Evolutionary conservation across 2,113 vertebrate genomes (phyloP).

Genomic region (Scomber japonicus): DNA sequence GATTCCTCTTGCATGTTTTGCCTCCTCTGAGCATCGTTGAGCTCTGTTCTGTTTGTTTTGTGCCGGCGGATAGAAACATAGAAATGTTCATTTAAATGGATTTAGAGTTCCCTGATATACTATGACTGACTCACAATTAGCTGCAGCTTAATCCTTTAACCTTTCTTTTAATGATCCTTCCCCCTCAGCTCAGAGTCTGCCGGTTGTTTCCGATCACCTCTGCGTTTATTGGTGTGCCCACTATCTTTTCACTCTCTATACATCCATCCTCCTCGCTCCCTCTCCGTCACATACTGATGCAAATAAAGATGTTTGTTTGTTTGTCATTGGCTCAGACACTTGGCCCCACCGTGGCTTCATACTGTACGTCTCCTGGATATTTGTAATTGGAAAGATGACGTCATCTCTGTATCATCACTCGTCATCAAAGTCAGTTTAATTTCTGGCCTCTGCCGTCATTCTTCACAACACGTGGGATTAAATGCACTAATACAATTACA

Average conservation of each 20-base stretch:
- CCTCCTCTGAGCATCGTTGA: no score
- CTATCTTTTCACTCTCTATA: not conserved
- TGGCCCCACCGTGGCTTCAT: no score
- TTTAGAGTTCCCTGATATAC: not conserved
- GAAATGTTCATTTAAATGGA: not conserved
- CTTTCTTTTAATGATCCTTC: not conserved
- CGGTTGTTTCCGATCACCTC: not conserved
- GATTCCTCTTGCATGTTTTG: not conserved
- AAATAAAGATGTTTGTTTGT: not conserved
- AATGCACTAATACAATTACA: no score
- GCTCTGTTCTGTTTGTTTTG: not conserved
- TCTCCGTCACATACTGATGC: not conserved
- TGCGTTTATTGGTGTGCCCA: not conserved
- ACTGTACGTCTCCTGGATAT: no score
- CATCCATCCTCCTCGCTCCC: not conserved
- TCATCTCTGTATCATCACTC: no score
- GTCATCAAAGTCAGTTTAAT: no score
- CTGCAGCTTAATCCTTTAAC: not conserved
- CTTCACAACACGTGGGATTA: no score
- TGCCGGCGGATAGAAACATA: not conserved
- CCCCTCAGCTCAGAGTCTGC: not conserved
- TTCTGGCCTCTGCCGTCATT: no score
- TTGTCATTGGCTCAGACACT: no score
- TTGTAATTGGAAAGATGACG: no score
- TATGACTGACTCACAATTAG: not conserved